phyloP scores from a whole-genome alignment of 2,113 vertebrate genomes.

The Octodon degus region DNA sequence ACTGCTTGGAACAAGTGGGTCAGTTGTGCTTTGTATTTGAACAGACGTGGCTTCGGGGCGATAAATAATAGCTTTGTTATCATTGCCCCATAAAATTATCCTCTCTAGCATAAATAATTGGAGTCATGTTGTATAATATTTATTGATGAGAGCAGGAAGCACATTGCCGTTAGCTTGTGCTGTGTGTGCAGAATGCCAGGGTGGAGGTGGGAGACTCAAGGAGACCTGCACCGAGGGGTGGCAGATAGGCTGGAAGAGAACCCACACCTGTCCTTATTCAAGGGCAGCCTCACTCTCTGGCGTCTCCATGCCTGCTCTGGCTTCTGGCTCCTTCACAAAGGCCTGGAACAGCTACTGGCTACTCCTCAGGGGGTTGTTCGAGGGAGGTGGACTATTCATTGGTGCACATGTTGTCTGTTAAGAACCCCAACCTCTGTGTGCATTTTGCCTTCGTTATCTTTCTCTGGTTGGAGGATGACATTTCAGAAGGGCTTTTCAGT shows the following conservation, averaged over 20 bases:
- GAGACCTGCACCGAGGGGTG: background rate
- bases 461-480: too few relatives aligned
- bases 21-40: background rate
- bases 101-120: background rate
- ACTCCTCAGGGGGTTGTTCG: rapidly evolving
- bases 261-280: background rate
- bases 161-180: rapidly evolving
- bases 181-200: background rate
- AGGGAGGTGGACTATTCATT: background rate
- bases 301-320: background rate
- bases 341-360: background rate
- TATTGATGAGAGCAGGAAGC: background rate
- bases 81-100: background rate
- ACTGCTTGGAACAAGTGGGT: background rate
- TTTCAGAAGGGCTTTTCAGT: background rate
- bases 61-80: background rate
- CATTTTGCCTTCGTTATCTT: background rate
- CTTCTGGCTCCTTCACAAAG: background rate
- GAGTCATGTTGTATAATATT: background rate
- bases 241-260: background rate
- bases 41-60: background rate
- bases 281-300: background rate
- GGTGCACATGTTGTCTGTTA: rapidly evolving
- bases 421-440: background rate
- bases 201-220: background rate